Percentiles rank a stretch among this genome's conserved stretches.
These are phyloP conservation scores for Dysidea cf. avara DNA, from an alignment of 37 sponge, comb jelly and placozoan species.

Conservation along the genomic window DNA sequence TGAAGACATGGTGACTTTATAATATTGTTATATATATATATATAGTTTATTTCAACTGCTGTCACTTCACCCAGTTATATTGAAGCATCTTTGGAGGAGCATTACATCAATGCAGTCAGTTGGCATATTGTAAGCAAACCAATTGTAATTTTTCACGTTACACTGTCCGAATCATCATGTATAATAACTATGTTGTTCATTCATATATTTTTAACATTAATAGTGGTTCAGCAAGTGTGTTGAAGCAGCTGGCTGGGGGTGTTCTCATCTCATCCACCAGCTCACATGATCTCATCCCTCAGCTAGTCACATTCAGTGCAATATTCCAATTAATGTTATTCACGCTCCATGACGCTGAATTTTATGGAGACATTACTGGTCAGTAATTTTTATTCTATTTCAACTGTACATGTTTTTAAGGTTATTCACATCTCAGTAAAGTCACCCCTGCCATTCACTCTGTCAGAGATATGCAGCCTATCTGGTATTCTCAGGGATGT, in stretches of 20 bases:
- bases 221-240: too few species aligned
- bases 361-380: slow-evolving; percentile 32
- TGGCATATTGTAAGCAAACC: too few species aligned
- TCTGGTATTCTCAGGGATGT: slow-evolving; percentile 38
- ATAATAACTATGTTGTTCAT: too few species aligned
- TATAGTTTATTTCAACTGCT: too few species aligned
- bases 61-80: slow-evolving; percentile 11
- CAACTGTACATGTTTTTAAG: neutral
- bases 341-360: slow-evolving; percentile 71
- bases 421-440: neutral
- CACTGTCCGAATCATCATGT: too few species aligned
- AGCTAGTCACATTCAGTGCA: slow-evolving; percentile 39
- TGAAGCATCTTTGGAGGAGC: slow-evolving; percentile 14
- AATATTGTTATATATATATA: too few species aligned
- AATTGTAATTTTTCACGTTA: too few species aligned
- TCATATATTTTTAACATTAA: too few species aligned
- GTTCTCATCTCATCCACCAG: slow-evolving; percentile 11
- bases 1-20: too few species aligned
- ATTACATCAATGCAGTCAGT: too few species aligned
- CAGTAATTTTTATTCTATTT: neutral
- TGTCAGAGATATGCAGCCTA: slow-evolving; percentile 26
- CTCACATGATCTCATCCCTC: slow-evolving; percentile 20
- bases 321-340: slow-evolving; percentile 57
- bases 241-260: slow-evolving; percentile 33
- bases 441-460: slow-evolving; percentile 49